Evolutionary conservation across 2,888 invertebrate species (phyloP).

Genomic region (Achlya flavicornis): DNA sequence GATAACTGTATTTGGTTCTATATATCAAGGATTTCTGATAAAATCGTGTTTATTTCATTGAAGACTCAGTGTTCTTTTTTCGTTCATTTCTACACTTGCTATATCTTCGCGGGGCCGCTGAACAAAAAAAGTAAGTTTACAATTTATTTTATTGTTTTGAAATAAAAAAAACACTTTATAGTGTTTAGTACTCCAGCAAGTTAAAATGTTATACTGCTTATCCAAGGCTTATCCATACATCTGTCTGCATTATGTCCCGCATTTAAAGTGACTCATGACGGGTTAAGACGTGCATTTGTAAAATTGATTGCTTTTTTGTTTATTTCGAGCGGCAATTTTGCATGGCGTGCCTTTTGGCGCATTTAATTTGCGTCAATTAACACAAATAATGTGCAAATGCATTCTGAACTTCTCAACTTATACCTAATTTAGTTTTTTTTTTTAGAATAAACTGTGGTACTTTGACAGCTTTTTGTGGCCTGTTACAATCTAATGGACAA

Average conservation of each 20-base stretch:
- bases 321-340: slow-evolving; percentile 35
- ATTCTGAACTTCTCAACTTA: slow-evolving; percentile 15
- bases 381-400: slow-evolving; percentile 24
- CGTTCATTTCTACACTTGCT: slow-evolving; percentile 30
- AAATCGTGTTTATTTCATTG: slow-evolving; percentile 19
- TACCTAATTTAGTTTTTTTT: slow-evolving; percentile 19
- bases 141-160: slow-evolving; percentile 7
- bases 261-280: slow-evolving; percentile 24
- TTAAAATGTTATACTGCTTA: not conserved
- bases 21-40: slow-evolving; percentile 21
- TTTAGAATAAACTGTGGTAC: not conserved
- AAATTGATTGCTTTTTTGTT: slow-evolving; percentile 47
- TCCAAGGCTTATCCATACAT: slow-evolving; percentile 13
- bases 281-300: slow-evolving; percentile 24
- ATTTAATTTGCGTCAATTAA: slow-evolving; percentile 49
- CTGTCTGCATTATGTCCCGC: slow-evolving; percentile 28
- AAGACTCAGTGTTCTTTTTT: slow-evolving; percentile 8
- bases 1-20: slow-evolving; percentile 43
- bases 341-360: slow-evolving; percentile 28
- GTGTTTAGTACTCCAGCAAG: not conserved
- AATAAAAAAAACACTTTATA: not conserved
- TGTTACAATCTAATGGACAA: not conserved
- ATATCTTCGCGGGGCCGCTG: slow-evolving; percentile 28
- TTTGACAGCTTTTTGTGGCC: not conserved
- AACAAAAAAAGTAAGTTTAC: slow-evolving; percentile 35